These are phyloP conservation scores for Sycobia sp. DNA, from an alignment of 1,140 invertebrate species.

Conservation along the genomic window DNA sequence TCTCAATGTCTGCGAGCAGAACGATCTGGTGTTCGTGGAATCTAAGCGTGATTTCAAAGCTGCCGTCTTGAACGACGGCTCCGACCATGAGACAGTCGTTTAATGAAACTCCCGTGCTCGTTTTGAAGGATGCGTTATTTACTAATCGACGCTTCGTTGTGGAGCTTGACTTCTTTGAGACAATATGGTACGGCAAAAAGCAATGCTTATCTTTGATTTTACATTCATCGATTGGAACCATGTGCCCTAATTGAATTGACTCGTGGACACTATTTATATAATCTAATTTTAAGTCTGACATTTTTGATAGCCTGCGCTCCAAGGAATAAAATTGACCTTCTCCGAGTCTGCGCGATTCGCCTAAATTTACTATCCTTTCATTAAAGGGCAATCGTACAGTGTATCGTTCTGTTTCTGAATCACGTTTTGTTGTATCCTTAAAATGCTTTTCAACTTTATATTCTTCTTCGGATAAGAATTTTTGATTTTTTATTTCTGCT, in stretches of 20 bases:
- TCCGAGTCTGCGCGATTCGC: too few relatives aligned
- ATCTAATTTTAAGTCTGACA: too few relatives aligned
- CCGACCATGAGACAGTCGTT: conserved; percentile 39
- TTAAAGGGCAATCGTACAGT: neutral
- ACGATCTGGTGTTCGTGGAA: conserved; percentile 16
- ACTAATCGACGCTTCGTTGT: conserved; percentile 35
- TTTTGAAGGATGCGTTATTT: conserved; percentile 36
- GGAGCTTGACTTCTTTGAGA: too few relatives aligned
- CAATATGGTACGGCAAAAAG: too few relatives aligned
- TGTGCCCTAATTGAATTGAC: too few relatives aligned
- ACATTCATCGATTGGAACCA: too few relatives aligned
- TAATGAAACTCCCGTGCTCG: conserved; percentile 30
- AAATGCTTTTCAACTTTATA: neutral
- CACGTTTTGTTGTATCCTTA: neutral
- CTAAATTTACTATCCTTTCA: neutral
- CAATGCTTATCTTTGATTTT: too few relatives aligned
- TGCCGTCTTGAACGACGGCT: conserved; percentile 42
- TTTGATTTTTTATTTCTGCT: neutral
- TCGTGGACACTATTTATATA: too few relatives aligned
- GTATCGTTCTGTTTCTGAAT: neutral
- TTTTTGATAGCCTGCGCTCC: too few relatives aligned
- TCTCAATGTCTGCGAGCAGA: conserved; percentile 28
- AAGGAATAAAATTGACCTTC: too few relatives aligned
- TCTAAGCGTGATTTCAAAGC: conserved; percentile 31
- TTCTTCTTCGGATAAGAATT: conserved; percentile 1